Evolutionary conservation across 23 tunicate species (phyloP).

Genomic region (Halocynthia roretzi): DNA sequence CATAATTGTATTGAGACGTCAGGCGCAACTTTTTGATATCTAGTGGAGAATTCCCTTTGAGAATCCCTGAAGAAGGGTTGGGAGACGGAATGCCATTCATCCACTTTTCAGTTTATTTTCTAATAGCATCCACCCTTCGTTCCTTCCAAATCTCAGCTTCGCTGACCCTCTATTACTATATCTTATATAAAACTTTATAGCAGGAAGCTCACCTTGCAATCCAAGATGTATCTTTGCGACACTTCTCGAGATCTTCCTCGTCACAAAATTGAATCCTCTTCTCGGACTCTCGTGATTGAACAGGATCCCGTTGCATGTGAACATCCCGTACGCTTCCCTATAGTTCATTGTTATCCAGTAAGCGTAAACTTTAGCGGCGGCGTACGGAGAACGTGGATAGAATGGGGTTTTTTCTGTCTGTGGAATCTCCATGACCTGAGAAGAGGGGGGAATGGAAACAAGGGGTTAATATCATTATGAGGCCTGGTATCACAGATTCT

Average conservation of each 20-base stretch:
- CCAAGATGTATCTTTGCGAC: constrained; percentile 97
- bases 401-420: constrained; percentile 92
- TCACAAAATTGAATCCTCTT: constrained; percentile 88
- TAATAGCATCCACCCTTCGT: neutral
- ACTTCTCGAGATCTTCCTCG: constrained; percentile 84
- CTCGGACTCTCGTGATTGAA: constrained; percentile 95
- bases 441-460: neutral
- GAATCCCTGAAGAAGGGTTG: too few species aligned
- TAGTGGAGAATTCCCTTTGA: too few species aligned
- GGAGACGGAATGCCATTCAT: too few species aligned
- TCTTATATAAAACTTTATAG: neutral
- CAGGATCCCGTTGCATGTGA: constrained; percentile 84
- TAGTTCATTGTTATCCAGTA: constrained; percentile 95
- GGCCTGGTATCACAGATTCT: too few species aligned
- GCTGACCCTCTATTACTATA: neutral
- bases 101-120: too few species aligned
- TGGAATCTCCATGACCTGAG: constrained; percentile 47
- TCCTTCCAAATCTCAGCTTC: neutral
- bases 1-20: too few species aligned
- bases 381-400: constrained; percentile 97
- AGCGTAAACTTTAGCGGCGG: constrained; percentile 91
- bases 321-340: constrained; percentile 95
- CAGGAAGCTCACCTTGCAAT: constrained; percentile 53
- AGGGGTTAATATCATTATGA: neutral
- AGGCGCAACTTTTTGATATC: too few species aligned